phyloP scores from a whole-genome alignment of 2,888 invertebrate species.

The Drosophila incognita region DNA sequence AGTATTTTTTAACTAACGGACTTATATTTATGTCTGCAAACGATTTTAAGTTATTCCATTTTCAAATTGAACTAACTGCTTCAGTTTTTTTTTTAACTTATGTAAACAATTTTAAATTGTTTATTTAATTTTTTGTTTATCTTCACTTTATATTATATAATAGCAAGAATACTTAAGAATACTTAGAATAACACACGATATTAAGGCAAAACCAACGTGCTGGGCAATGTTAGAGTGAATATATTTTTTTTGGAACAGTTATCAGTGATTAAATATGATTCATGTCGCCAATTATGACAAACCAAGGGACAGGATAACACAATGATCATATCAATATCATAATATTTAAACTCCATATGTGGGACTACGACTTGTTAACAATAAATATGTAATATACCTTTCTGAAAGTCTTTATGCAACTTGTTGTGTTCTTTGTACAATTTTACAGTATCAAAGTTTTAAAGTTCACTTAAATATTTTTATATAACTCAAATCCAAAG shows the following conservation, averaged over 20 bases:
- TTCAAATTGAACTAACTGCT: neutral
- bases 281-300: no score
- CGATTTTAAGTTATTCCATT: neutral
- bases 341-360: neutral
- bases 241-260: neutral
- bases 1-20: neutral
- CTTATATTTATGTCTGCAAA: neutral
- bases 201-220: no score
- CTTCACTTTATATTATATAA: no score
- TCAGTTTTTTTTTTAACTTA: neutral
- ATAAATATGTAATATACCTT: rapidly evolving
- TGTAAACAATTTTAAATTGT: no score
- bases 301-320: neutral
- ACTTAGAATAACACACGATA: no score
- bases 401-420: neutral
- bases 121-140: no score
- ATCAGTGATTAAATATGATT: neutral
- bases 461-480: neutral
- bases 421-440: rapidly evolving
- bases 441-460: neutral
- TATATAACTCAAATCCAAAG: neutral
- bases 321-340: neutral
- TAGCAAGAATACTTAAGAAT: no score
- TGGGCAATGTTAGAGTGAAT: neutral
- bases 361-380: neutral